phyloP scores from a whole-genome alignment of 2,797 vertebrate species.

The Hafferia zeledoni region DNA sequence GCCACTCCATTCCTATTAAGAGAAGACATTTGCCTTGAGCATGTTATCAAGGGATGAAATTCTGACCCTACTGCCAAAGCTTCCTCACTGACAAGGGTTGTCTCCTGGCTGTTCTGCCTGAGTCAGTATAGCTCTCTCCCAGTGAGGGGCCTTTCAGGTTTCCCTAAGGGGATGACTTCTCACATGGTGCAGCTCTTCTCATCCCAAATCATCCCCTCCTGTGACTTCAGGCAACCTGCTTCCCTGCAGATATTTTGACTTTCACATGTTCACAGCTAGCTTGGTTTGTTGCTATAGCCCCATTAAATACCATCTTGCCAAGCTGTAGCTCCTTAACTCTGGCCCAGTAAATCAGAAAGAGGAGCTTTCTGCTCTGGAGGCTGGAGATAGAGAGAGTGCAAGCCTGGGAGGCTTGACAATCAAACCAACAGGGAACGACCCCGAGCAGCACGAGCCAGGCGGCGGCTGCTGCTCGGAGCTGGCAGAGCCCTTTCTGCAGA shows the following conservation, averaged over 20 bases:
- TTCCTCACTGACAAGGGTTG: neutral
- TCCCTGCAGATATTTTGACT: slow-evolving; percentile 2
- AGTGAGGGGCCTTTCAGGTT: neutral
- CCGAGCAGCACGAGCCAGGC: neutral
- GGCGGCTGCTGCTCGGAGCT: neutral
- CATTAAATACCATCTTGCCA: slow-evolving; percentile 34
- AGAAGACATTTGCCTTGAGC: neutral
- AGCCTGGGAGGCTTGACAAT: slow-evolving; percentile 38
- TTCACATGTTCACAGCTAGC: slow-evolving; percentile 3
- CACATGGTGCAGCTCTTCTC: neutral
- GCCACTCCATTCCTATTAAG: neutral
- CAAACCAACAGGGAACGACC: slow-evolving; percentile 34
- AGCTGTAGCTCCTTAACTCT: slow-evolving; percentile 46
- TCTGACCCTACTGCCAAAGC: neutral
- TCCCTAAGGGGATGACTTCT: neutral
- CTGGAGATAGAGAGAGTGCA: neutral
- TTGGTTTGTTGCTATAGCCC: neutral
- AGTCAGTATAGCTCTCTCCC: neutral
- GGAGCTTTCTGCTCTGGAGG: slow-evolving; percentile 43
- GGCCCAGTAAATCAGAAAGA: slow-evolving; percentile 34
- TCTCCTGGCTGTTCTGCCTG: neutral
- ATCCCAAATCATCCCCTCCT: neutral
- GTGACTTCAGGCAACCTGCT: slow-evolving; percentile 18
- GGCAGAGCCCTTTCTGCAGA: slow-evolving; percentile 9
- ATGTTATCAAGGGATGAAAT: neutral